phyloP scores from a whole-genome alignment of 2,797 vertebrate genomes.

The Falco biarmicus region DNA sequence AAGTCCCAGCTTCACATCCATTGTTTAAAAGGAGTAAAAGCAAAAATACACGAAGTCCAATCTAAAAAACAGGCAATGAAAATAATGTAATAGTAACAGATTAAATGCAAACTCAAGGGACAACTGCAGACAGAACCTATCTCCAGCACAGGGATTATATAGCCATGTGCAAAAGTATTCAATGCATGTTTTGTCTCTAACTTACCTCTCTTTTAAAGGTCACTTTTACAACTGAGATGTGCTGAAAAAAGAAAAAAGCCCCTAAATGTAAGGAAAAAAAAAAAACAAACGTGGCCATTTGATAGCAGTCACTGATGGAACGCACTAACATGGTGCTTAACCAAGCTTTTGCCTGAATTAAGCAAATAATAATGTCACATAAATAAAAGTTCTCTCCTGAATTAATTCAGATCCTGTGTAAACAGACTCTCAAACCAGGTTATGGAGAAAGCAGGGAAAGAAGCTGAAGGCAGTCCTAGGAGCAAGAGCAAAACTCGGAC shows the following conservation, averaged over 20 bases:
- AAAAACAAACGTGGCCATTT: background rate
- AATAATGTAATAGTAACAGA: background rate
- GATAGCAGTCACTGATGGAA: background rate
- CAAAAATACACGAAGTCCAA: background rate
- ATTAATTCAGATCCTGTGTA: background rate
- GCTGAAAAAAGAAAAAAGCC: background rate
- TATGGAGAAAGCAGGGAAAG: background rate
- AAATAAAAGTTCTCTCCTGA: background rate
- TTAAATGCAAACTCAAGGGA: background rate
- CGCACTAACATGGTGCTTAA: background rate
- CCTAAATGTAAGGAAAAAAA: background rate
- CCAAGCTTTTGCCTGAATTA: background rate
- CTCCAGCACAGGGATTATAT: background rate
- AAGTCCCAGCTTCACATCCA: background rate
- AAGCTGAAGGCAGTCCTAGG: background rate
- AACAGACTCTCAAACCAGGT: background rate
- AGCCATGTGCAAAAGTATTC: background rate
- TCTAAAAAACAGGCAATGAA: background rate
- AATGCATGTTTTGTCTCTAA: background rate
- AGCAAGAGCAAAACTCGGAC: constrained; percentile 2
- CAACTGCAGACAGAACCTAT: background rate
- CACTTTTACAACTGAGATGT: background rate
- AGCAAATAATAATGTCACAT: background rate
- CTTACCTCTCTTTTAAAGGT: background rate
- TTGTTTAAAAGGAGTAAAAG: constrained; percentile 16